Percentiles rank a stretch among this genome's conserved stretches.
phyloP scores from a whole-genome alignment of 2,113 vertebrate genomes.

The Saguinus imperator region DNA sequence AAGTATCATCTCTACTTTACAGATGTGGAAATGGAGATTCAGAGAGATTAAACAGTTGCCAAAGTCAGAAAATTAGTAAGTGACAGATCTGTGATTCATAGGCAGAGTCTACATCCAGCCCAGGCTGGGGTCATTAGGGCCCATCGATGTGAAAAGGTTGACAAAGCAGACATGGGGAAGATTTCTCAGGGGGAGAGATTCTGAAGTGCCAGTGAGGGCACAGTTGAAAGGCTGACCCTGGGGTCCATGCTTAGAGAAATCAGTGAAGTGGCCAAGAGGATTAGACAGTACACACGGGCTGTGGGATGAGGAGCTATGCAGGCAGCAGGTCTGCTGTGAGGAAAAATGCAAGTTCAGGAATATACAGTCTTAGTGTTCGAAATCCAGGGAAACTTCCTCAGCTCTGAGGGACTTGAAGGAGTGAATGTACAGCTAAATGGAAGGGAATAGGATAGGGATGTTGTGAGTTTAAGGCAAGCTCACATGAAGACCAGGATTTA shows the following conservation, averaged over 20 bases:
- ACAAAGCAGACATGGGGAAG: not conserved
- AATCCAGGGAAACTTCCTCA: not conserved
- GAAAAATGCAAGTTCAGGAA: too few relatives aligned
- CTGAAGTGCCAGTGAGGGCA: accelerated
- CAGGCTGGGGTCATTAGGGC: not conserved
- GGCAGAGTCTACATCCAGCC: too few relatives aligned
- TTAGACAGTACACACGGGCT: not conserved
- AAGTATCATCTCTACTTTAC: not conserved
- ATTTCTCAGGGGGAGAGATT: not conserved
- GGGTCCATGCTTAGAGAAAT: too few relatives aligned
- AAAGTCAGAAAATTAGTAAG: not conserved
- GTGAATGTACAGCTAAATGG: not conserved
- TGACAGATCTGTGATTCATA: not conserved
- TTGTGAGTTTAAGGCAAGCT: not conserved
- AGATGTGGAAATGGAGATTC: not conserved
- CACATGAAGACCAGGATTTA: not conserved
- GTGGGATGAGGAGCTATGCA: accelerated
- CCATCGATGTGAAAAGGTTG: not conserved
- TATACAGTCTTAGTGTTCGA: not conserved
- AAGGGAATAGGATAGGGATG: not conserved
- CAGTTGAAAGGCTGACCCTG: not conserved
- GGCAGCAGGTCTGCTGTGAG: accelerated
- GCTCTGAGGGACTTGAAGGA: not conserved
- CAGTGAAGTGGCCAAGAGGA: not conserved
- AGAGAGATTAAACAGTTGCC: not conserved